phyloP scores from a whole-genome alignment of 2,113 vertebrate species.

The Scartelaos histophorus region DNA sequence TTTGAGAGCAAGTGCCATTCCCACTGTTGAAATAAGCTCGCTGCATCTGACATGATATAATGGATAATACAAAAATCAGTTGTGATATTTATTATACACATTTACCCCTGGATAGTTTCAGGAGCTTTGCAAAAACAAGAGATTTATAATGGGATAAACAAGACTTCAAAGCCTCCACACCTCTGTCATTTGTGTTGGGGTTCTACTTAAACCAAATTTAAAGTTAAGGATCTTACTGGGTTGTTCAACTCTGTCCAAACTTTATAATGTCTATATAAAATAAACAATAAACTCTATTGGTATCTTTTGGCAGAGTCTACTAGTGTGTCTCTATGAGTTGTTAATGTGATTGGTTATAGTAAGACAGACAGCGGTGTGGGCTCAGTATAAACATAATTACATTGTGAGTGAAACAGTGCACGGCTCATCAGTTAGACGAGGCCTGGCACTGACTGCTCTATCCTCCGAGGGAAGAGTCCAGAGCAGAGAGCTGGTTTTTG shows the following conservation, averaged over 20 bases:
- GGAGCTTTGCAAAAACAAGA: constrained; percentile 27
- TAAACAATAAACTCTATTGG: background rate
- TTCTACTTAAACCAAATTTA: background rate
- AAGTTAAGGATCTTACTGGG: background rate
- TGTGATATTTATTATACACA: constrained; percentile 47
- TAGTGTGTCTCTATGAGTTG: constrained; percentile 28
- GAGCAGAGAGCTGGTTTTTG: constrained; percentile 43
- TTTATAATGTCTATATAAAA: background rate
- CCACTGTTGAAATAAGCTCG: constrained; percentile 38
- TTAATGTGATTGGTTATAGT: constrained; percentile 59
- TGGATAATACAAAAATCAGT: constrained; percentile 26
- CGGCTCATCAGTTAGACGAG: constrained; percentile 52
- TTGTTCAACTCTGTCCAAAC: background rate
- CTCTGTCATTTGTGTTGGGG: constrained; percentile 33
- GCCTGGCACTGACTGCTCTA: constrained; percentile 28
- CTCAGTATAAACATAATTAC: constrained; percentile 61
- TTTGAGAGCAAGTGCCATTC: background rate
- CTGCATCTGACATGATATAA: constrained; percentile 28
- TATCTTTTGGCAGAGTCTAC: constrained; percentile 23
- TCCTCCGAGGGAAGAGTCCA: constrained; percentile 32
- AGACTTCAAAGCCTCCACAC: constrained; percentile 26
- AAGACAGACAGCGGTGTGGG: constrained; percentile 34
- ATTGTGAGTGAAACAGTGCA: constrained; percentile 60
- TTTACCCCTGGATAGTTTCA: constrained; percentile 37
- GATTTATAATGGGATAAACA: constrained; percentile 48